phyloP scores from a whole-genome alignment of 2,888 invertebrate species.

The Therioaphis trifolii region DNA sequence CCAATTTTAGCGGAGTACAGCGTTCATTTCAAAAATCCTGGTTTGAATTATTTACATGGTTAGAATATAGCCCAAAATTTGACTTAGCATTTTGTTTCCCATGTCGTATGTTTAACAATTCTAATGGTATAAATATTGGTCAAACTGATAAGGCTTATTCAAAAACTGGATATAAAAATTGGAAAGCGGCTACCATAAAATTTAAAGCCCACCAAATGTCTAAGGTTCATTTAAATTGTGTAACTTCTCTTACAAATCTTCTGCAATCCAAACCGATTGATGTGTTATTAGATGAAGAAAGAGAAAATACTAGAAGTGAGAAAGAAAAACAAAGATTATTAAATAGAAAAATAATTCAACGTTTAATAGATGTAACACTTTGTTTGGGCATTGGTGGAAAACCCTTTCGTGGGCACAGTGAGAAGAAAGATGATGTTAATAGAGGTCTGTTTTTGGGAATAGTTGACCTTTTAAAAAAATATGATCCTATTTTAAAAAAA shows the following conservation, averaged over 20 bases:
- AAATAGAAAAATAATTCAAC: conserved; percentile 3
- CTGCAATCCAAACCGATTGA: background rate
- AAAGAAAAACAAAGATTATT: background rate
- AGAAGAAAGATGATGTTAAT: background rate
- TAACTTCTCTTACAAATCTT: background rate
- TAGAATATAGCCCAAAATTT: conserved; percentile 34
- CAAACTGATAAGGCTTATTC: background rate
- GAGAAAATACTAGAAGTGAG: background rate
- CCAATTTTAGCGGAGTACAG: background rate
- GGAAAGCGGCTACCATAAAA: background rate
- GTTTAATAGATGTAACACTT: conserved; percentile 1
- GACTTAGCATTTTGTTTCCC: conserved; percentile 27
- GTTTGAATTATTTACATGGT: conserved; percentile 37
- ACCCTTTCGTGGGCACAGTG: conserved; percentile 12
- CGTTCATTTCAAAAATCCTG: conserved; percentile 10
- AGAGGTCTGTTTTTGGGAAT: background rate
- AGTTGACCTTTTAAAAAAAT: background rate
- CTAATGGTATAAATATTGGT: conserved; percentile 24
- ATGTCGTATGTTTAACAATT: conserved; percentile 17
- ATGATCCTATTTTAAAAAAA: background rate
- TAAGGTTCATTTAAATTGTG: background rate
- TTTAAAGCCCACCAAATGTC: background rate
- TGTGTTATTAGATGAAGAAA: background rate
- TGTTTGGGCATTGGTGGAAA: conserved; percentile 2
- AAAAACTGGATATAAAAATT: background rate